These are phyloP conservation scores for Pollimyrus isidori DNA, from an alignment of 2,113 vertebrate genomes.

Conservation along the genomic window DNA sequence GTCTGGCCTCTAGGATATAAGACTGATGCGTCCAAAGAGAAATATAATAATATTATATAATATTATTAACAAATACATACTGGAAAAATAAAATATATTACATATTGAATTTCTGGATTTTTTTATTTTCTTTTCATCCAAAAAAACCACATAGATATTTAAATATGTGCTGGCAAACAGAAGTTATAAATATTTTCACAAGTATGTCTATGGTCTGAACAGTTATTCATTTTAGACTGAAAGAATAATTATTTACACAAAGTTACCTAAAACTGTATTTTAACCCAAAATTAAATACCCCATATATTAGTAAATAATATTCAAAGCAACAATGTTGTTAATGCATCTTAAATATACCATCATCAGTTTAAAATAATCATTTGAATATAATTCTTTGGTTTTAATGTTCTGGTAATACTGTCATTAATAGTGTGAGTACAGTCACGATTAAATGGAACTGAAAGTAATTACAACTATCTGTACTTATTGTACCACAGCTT, in stretches of 20 bases:
- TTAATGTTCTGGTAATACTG: not conserved
- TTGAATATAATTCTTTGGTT: not conserved
- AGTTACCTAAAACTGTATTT: not conserved
- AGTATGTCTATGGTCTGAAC: not conserved
- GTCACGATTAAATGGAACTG: not conserved
- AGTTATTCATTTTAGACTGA: not conserved
- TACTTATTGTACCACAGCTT: not conserved
- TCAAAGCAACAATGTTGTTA: not conserved
- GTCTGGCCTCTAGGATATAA: not conserved
- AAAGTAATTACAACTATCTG: not conserved
- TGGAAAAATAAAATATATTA: not conserved
- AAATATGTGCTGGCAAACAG: not conserved
- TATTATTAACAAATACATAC: not conserved
- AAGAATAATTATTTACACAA: not conserved
- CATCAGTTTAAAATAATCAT: not conserved
- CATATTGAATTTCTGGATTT: not conserved
- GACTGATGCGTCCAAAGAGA: not conserved
- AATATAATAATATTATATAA: not conserved
- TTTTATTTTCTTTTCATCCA: not conserved
- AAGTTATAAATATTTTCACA: not conserved
- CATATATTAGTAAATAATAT: not conserved
- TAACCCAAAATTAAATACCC: not conserved
- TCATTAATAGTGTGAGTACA: not conserved
- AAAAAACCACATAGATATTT: not conserved
- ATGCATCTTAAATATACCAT: not conserved